phyloP scores from a whole-genome alignment of 2,113 vertebrate genomes.

The Tinamus guttatus region DNA sequence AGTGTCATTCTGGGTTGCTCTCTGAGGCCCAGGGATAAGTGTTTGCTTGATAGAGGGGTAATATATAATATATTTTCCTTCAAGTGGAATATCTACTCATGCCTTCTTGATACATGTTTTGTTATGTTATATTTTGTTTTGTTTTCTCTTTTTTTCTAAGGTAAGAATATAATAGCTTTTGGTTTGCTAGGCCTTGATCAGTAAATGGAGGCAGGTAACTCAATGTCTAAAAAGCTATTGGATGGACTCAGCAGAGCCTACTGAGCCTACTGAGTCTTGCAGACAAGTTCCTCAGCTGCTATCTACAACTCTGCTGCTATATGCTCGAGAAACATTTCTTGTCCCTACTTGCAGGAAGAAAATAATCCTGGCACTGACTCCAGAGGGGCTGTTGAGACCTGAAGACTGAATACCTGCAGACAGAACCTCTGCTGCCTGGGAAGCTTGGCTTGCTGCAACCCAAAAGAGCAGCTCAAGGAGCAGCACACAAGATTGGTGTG shows the following conservation, averaged over 20 bases:
- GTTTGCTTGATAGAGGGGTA: not conserved
- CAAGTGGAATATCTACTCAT: not conserved
- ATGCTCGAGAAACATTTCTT: not conserved
- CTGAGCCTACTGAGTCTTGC: too few species aligned
- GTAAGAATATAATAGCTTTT: not conserved
- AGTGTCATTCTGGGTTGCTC: not conserved
- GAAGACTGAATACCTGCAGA: not conserved
- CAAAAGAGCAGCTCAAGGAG: not conserved
- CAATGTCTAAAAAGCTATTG: not conserved
- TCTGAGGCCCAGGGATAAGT: not conserved
- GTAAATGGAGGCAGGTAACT: not conserved
- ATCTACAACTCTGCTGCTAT: not conserved
- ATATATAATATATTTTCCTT: constrained; percentile 9
- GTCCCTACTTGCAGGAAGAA: not conserved
- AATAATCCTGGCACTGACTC: rapidly evolving
- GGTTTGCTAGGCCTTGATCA: not conserved
- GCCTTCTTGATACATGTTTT: not conserved
- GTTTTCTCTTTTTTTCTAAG: not conserved
- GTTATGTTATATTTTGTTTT: too few species aligned
- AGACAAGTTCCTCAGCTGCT: rapidly evolving
- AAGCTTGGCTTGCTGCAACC: not conserved
- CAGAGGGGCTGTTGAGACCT: not conserved
- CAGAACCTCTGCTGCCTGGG: not conserved
- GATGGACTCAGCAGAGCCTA: not conserved
- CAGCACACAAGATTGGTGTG: not conserved